Percentiles rank a stretch among this genome's conserved stretches.
Evolutionary conservation across 2,888 invertebrate species (phyloP).

Genomic region (Parochlus steinenii): DNA sequence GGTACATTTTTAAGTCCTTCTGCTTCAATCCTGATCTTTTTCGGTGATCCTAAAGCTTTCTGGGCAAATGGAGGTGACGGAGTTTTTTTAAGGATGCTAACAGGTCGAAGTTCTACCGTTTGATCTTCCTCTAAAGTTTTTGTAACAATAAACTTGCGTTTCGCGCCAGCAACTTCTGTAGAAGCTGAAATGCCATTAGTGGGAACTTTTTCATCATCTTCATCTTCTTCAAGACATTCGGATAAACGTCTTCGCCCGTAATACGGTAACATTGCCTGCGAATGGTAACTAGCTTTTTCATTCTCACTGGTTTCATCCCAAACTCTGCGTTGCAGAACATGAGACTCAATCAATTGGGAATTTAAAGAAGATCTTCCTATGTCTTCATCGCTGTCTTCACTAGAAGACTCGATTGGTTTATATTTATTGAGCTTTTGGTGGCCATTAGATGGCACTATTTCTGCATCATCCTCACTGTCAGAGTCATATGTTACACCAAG

Average conservation of each 20-base stretch:
- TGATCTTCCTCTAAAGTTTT: constrained; percentile 25
- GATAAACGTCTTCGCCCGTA: constrained; percentile 51
- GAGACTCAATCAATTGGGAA: neutral
- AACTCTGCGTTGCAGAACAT: neutral
- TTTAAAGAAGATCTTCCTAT: constrained; percentile 14
- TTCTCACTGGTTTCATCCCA: neutral
- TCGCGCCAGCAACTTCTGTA: constrained; percentile 24
- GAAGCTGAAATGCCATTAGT: neutral
- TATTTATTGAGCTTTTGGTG: neutral
- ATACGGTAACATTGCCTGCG: constrained; percentile 30
- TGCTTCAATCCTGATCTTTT: constrained; percentile 19
- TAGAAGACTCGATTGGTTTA: constrained; percentile 22
- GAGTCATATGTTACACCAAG: neutral
- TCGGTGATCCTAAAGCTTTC: constrained; percentile 1
- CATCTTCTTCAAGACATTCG: constrained; percentile 72
- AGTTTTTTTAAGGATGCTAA: constrained; percentile 7
- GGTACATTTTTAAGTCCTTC: constrained; percentile 21
- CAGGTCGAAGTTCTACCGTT: constrained; percentile 16
- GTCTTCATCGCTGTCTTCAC: constrained; percentile 21
- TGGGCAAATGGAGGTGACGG: constrained; percentile 6
- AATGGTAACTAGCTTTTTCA: too few species aligned
- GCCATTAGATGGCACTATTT: neutral
- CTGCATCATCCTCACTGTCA: constrained; percentile 2
- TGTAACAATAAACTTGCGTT: constrained; percentile 37
- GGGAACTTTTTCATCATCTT: constrained; percentile 41